These are phyloP conservation scores for Epinephelus coioides DNA, from an alignment of 2,797 vertebrate species.

Conservation along the genomic window DNA sequence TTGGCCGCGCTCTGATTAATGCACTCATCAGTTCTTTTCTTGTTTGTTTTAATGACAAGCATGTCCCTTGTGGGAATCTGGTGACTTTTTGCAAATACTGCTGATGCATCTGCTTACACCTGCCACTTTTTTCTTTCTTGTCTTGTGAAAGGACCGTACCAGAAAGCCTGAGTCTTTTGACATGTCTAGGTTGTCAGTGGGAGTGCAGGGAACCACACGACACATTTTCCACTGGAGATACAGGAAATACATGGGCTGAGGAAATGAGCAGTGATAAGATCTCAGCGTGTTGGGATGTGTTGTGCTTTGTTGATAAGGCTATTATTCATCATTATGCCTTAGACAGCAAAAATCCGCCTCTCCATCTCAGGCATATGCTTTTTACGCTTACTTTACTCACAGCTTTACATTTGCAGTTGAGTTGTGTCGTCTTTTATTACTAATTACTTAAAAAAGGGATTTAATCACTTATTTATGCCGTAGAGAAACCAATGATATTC, in stretches of 20 bases:
- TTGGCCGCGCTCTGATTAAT: slow-evolving; percentile 86
- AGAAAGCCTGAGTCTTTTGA: slow-evolving; percentile 69
- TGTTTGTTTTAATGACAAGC: slow-evolving; percentile 87
- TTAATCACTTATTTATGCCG: slow-evolving; percentile 60
- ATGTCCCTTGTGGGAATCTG: slow-evolving; percentile 79
- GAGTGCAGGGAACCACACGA: slow-evolving; percentile 45
- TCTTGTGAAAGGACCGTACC: slow-evolving; percentile 68
- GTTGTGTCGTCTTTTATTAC: slow-evolving; percentile 42
- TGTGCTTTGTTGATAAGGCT: slow-evolving; percentile 78
- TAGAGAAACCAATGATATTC: slow-evolving; percentile 60
- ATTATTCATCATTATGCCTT: slow-evolving; percentile 76
- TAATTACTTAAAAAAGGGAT: slow-evolving; percentile 66
- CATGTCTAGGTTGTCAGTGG: slow-evolving; percentile 65
- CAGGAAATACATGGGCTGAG: slow-evolving; percentile 64
- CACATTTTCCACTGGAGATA: slow-evolving; percentile 63
- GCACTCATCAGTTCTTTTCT: slow-evolving; percentile 91
- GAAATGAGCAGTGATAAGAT: slow-evolving; percentile 79
- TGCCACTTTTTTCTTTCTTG: slow-evolving; percentile 64
- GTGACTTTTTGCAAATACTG: slow-evolving; percentile 89
- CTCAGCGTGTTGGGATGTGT: slow-evolving; percentile 71
- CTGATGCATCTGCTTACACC: slow-evolving; percentile 83
- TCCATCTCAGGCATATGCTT: slow-evolving; percentile 61
- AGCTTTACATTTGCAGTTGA: slow-evolving; percentile 49
- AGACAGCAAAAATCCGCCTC: slow-evolving; percentile 72
- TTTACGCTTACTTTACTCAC: slow-evolving; percentile 52